Conservation (phyloP, 2,888 invertebrate species). For the Pollenia amentaria region DNA sequence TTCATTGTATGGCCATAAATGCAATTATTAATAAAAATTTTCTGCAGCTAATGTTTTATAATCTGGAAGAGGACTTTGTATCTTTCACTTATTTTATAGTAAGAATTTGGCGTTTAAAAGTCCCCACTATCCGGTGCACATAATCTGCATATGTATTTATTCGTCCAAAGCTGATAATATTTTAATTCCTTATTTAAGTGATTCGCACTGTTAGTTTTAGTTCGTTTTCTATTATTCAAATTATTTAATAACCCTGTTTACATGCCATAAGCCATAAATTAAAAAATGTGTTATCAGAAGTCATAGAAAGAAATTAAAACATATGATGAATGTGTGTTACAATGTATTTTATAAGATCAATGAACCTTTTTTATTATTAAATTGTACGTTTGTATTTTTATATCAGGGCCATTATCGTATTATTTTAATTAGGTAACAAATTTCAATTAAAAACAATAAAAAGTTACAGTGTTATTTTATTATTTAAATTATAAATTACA, state of each 20-base stretch:
- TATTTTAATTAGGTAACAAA: slow-evolving; percentile 6
- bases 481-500: not conserved
- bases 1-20: no score
- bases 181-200: no score
- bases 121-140: no score
- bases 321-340: not conserved
- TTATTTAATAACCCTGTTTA: not conserved
- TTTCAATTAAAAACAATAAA: not conserved
- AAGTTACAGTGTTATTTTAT: not conserved
- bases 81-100: no score
- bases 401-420: slow-evolving; percentile 31
- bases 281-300: not conserved
- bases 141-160: no score
- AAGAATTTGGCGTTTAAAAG: no score
- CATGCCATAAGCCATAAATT: not conserved
- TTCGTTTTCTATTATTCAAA: no score
- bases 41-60: no score
- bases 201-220: no score
- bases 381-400: not conserved
- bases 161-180: no score
- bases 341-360: not conserved
- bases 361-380: not conserved
- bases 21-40: no score
- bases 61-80: no score
- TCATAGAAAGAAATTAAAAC: not conserved